Base-by-base conservation (phyloP, 1,140 invertebrate genomes). In the Drosophila ercepeae region DNA sequence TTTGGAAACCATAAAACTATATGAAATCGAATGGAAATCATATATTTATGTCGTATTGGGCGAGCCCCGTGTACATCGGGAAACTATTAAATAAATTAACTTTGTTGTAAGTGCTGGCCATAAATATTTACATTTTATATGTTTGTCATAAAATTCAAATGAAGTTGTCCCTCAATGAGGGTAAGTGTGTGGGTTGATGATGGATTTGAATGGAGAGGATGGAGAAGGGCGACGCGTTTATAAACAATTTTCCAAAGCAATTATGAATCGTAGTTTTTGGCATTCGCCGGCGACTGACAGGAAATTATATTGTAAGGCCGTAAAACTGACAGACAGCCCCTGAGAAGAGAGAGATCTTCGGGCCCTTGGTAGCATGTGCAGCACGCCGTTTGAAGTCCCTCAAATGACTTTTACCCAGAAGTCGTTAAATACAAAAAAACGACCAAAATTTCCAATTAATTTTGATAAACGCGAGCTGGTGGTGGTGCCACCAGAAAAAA, bases 361-460 rank as follows among this genome's bases (percentile, higher is more conserved):
- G 50, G 41, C 76, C 46, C 52, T 48, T 64, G 36, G 58, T 36
- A 75, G 69, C 81, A 84, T 84, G 72, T 88, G 77, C 82, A 81
- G 23, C 73, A 79, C 42, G 54, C 58, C 81, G 51, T 86, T 74
- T 81, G 68, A 84, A 61, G 64, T 82, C 50, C 55, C 41, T 69
- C 41, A 39, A 81, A 88, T 88, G 82, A 88, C 77, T 88, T 88
- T 88, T 88, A 88, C 77, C 57, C 83, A 88, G 82, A 88, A 88
- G 82, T 88, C 82, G 83, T 88, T 88, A 88, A 88, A 21, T 21
- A 21, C 2, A 21, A 21, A 86, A 77, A 88, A 88, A 67, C 82
- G 76, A 88, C 82, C 77, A 88, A 86, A 86, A 86, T 88, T 88
- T 88, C 70, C 82, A 88, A 88, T 88, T 88, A 88, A 88, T 88